Conservation (phyloP, 2,113 vertebrate genomes). For the Anarrhichthys ocellatus region DNA sequence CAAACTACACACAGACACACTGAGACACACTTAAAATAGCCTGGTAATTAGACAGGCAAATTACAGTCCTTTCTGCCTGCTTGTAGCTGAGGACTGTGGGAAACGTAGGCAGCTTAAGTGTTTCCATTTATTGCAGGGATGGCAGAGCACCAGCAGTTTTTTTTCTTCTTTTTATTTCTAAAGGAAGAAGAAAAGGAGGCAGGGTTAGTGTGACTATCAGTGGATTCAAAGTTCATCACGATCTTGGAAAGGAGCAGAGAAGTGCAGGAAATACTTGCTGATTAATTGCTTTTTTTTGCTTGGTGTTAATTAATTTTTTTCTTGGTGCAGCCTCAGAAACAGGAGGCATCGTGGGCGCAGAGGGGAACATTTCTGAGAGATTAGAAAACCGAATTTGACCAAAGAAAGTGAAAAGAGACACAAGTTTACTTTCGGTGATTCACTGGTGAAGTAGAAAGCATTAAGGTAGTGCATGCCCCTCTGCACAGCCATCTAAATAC, state of each 20-base stretch:
- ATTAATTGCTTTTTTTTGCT: constrained; percentile 19
- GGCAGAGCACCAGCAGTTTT: constrained; percentile 44
- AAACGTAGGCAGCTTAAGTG: constrained; percentile 76
- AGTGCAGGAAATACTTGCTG: constrained; percentile 34
- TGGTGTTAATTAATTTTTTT: neutral
- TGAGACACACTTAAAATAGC: constrained; percentile 63
- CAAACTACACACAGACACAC: constrained; percentile 22
- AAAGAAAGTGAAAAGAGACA: neutral
- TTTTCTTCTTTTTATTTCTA: constrained; percentile 26
- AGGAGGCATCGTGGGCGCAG: neutral
- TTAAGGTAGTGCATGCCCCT: neutral
- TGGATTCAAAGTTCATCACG: constrained; percentile 5
- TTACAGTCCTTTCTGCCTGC: constrained; percentile 70
- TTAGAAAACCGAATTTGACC: neutral
- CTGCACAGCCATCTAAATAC: neutral
- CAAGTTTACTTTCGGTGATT: neutral
- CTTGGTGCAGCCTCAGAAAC: neutral
- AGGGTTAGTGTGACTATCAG: constrained; percentile 26
- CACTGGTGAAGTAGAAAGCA: neutral
- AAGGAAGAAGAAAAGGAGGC: constrained; percentile 26
- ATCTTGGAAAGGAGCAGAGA: constrained; percentile 23
- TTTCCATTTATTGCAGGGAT: constrained; percentile 62
- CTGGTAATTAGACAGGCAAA: constrained; percentile 81
- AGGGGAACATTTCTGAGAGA: neutral
- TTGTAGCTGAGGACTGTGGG: constrained; percentile 76